phyloP scores from a whole-genome alignment of 1,140 invertebrate genomes.

The Heliconius hewitsoni region DNA sequence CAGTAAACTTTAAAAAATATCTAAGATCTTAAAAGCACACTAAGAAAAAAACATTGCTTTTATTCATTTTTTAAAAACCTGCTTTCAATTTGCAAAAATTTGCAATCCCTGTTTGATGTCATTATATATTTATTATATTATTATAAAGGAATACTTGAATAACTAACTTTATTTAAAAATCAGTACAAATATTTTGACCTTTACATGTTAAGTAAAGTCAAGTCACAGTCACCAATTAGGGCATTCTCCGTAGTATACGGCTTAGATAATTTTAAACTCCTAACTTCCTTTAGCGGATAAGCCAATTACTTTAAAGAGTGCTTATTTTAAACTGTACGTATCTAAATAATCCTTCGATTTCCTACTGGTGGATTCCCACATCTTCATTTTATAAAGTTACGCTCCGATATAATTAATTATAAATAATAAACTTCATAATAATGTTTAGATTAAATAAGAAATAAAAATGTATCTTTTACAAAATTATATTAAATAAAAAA shows the following conservation, averaged over 20 bases:
- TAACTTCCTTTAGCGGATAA: not conserved
- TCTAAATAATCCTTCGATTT: not conserved
- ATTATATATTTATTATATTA: too few relatives aligned
- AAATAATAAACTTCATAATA: too few relatives aligned
- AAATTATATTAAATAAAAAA: not conserved
- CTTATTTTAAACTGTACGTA: not conserved
- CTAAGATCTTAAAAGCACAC: too few relatives aligned
- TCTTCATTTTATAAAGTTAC: too few relatives aligned
- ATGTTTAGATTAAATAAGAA: too few relatives aligned
- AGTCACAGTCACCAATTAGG: not conserved
- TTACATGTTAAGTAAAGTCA: not conserved
- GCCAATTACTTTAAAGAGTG: not conserved
- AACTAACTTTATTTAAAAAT: not conserved
- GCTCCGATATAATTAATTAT: too few relatives aligned
- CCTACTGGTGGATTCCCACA: not conserved
- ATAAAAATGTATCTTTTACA: too few relatives aligned
- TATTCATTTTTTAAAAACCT: too few relatives aligned
- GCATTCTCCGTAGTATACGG: not conserved
- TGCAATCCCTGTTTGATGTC: too few relatives aligned
- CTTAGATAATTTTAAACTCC: not conserved
- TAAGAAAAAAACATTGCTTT: too few relatives aligned
- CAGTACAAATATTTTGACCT: not conserved
- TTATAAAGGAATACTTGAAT: not conserved
- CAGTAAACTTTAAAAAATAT: too few relatives aligned
- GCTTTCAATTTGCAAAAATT: too few relatives aligned